A percentile compares a stretch with the other conserved stretches of the same genome.
Evolutionary conservation across 1,140 invertebrate species (phyloP).

Genomic region (Heliconius hermathena): DNA sequence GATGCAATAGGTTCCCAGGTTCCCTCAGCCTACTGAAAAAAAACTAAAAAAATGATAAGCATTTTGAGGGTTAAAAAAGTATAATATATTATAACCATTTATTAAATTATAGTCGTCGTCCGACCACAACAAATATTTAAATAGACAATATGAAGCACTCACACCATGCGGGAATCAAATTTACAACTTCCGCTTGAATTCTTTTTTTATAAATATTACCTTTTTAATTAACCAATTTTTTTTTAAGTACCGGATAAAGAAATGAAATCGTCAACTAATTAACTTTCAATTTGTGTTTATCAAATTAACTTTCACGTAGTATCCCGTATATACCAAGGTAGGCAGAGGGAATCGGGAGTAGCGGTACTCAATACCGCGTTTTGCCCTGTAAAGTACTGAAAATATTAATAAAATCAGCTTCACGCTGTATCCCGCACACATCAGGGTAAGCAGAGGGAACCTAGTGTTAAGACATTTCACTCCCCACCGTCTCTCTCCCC

Average conservation of each 20-base stretch:
- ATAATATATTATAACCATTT: too few relatives aligned
- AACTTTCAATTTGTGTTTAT: not conserved
- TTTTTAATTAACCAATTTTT: not conserved
- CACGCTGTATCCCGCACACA: too few relatives aligned
- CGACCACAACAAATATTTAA: not conserved
- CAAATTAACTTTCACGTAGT: not conserved
- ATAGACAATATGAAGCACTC: not conserved
- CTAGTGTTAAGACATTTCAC: too few relatives aligned
- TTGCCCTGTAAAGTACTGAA: not conserved
- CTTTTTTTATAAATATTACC: not conserved
- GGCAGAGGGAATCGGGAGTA: too few relatives aligned
- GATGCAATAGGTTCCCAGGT: too few relatives aligned
- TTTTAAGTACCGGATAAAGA: not conserved
- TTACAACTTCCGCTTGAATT: not conserved
- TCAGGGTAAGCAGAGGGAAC: too few relatives aligned
- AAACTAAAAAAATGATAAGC: too few relatives aligned
- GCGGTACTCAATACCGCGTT: too few relatives aligned
- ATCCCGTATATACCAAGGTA: too few relatives aligned
- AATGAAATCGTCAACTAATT: not conserved
- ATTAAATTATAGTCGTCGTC: not conserved
- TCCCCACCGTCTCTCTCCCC: too few relatives aligned
- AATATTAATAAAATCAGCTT: not conserved
- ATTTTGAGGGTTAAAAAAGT: too few relatives aligned
- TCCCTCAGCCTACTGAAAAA: too few relatives aligned
- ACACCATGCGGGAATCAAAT: slow-evolving; percentile 3